phyloP scores from a whole-genome alignment of 2,113 vertebrate species.

The Bombycilla garrulus region DNA sequence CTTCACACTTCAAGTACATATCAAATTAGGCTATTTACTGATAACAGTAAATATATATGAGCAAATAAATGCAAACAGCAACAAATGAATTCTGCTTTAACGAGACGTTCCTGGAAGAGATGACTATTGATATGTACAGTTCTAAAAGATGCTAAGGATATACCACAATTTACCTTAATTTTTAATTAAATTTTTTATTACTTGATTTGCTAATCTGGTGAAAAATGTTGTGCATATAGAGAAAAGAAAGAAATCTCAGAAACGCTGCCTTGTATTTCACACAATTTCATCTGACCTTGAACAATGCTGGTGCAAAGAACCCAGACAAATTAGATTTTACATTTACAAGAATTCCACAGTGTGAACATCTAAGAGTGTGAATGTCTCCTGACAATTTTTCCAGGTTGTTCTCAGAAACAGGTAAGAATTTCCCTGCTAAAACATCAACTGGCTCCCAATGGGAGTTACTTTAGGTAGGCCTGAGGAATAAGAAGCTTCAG shows the following conservation, averaged over 20 bases:
- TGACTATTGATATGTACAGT: not conserved
- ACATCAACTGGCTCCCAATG: slow-evolving; percentile 19
- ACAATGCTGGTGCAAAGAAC: slow-evolving; percentile 12
- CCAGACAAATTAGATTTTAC: slow-evolving; percentile 35
- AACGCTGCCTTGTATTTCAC: not conserved
- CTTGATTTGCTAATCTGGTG: not conserved
- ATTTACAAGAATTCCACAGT: slow-evolving; percentile 36
- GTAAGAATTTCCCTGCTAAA: slow-evolving; percentile 32
- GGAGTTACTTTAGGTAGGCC: slow-evolving; percentile 43
- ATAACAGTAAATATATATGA: not conserved
- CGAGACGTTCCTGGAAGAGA: not conserved
- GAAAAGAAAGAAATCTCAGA: not conserved
- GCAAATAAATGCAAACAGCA: not conserved
- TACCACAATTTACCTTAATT: not conserved
- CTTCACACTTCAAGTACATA: not conserved
- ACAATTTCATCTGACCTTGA: slow-evolving; percentile 30
- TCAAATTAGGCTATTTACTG: not conserved
- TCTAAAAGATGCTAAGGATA: not conserved
- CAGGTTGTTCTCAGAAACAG: slow-evolving; percentile 45
- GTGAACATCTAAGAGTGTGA: slow-evolving; percentile 9
- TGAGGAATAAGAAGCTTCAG: slow-evolving; percentile 44
- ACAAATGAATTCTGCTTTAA: not conserved
- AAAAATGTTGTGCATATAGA: not conserved
- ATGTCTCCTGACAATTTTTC: slow-evolving; percentile 49
- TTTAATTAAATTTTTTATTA: not conserved